A percentile compares a stretch with the other conserved stretches of the same genome.
These are phyloP conservation scores for Notamacropus eugenii DNA, from an alignment of 2,797 vertebrate genomes.

Conservation along the genomic window DNA sequence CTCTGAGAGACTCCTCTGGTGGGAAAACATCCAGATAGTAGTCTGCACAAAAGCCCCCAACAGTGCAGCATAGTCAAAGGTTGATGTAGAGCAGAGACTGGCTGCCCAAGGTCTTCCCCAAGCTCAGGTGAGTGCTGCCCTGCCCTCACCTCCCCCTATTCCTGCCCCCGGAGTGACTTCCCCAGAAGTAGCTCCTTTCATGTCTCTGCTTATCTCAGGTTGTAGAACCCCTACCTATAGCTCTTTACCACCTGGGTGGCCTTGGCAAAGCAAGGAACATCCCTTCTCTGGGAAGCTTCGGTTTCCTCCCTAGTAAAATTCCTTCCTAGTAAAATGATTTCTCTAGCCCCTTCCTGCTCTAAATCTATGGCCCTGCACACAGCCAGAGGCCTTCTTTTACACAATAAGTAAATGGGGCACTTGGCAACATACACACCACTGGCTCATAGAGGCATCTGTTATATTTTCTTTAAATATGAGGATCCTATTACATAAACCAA, in stretches of 20 bases:
- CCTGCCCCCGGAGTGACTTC: not conserved
- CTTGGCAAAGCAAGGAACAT: not conserved
- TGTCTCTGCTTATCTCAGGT: not conserved
- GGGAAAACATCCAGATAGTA: not conserved
- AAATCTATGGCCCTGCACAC: not conserved
- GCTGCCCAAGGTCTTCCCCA: not conserved
- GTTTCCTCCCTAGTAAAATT: not conserved
- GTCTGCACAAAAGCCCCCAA: not conserved
- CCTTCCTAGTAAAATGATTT: not conserved
- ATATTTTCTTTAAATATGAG: not conserved
- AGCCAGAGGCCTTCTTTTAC: not conserved
- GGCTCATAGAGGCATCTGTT: not conserved
- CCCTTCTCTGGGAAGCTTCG: not conserved
- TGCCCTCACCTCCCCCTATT: not conserved
- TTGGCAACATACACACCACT: not conserved
- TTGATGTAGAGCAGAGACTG: not conserved
- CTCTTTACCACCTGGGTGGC: not conserved
- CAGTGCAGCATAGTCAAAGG: not conserved
- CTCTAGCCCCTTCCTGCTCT: not conserved
- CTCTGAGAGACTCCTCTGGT: not conserved
- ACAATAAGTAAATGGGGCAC: not conserved
- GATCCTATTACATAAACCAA: not conserved
- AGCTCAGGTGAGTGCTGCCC: not conserved
- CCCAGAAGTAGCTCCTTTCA: not conserved
- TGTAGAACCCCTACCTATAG: not conserved